These are phyloP conservation scores for Hylia prasina DNA, from an alignment of 2,113 vertebrate genomes.

Conservation along the genomic window DNA sequence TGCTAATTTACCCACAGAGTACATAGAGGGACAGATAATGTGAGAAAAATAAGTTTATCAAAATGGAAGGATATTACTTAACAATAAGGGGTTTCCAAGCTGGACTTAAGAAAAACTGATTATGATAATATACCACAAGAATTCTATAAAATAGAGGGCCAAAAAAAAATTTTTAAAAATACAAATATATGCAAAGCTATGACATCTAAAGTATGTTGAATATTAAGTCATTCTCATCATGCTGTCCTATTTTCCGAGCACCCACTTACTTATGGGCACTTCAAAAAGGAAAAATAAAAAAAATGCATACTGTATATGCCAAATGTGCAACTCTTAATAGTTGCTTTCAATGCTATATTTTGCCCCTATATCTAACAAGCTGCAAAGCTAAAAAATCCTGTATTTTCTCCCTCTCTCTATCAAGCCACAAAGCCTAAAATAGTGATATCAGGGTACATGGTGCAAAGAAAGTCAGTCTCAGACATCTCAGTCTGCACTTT, in stretches of 20 bases:
- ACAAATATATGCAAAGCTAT: neutral
- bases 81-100: neutral
- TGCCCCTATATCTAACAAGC: neutral
- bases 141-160: neutral
- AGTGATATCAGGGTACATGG: neutral
- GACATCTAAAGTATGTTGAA: neutral
- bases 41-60: neutral
- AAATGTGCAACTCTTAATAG: neutral
- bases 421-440: neutral
- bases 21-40: neutral
- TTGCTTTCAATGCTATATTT: neutral
- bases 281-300: neutral
- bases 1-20: neutral
- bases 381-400: neutral
- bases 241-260: slow-evolving; percentile 22
- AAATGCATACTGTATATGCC: neutral
- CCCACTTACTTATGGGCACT: neutral
- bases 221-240: slow-evolving; percentile 6
- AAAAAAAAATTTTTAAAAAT: neutral
- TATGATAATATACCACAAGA: neutral
- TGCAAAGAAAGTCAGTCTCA: neutral
- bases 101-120: neutral
- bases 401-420: neutral
- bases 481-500: neutral
- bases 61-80: neutral